These are phyloP conservation scores for Ochotona princeps DNA, from an alignment of 2,113 vertebrate genomes.

Conservation along the genomic window DNA sequence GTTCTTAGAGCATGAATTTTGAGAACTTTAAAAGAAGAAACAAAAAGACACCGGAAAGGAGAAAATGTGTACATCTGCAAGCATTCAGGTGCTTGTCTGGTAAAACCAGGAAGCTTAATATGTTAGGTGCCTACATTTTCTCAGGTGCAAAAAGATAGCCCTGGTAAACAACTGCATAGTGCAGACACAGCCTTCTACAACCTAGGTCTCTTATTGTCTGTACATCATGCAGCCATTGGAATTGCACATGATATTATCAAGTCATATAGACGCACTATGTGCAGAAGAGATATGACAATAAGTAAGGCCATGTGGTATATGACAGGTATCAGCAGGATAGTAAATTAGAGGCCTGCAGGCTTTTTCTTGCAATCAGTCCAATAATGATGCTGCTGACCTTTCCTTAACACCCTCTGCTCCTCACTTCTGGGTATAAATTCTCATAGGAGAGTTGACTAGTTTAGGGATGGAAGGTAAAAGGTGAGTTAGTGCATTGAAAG, in stretches of 20 bases:
- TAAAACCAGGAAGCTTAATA: slow-evolving; percentile 31
- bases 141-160: background rate
- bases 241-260: slow-evolving; percentile 75
- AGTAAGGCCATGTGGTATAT: slow-evolving; percentile 45
- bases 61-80: slow-evolving; percentile 44
- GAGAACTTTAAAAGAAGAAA: slow-evolving; percentile 39
- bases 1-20: slow-evolving; percentile 23
- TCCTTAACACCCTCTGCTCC: slow-evolving; percentile 51
- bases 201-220: slow-evolving; percentile 79
- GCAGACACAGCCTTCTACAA: slow-evolving; percentile 67
- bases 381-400: slow-evolving; percentile 69
- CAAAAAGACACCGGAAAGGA: background rate
- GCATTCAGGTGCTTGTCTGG: background rate
- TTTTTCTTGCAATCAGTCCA: slow-evolving; percentile 74
- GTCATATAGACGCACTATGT: slow-evolving; percentile 76
- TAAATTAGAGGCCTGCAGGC: slow-evolving; percentile 68
- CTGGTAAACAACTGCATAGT: slow-evolving; percentile 28
- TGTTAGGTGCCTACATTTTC: slow-evolving; percentile 39
- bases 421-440: slow-evolving; percentile 29
- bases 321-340: slow-evolving; percentile 76
- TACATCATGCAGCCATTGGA: slow-evolving; percentile 79
- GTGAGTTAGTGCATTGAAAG: background rate
- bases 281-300: slow-evolving; percentile 78
- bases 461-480: slow-evolving; percentile 16
- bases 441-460: background rate